Evolutionary conservation across 2,113 vertebrate species (phyloP).

Genomic region (Plecturocebus donacophilus): DNA sequence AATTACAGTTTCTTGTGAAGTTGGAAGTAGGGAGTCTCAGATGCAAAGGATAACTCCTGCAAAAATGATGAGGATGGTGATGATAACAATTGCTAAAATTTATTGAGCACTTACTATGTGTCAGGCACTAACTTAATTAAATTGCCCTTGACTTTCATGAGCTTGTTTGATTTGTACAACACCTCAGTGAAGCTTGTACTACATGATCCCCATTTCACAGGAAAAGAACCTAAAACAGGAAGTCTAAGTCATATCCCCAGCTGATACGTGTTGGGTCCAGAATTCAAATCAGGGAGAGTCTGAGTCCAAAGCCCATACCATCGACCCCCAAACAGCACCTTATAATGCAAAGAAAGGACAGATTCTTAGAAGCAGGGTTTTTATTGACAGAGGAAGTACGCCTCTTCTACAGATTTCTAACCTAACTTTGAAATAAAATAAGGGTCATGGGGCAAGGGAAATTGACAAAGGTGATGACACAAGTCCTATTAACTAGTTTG

Average conservation of each 20-base stretch:
- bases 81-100: neutral
- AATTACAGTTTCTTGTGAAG: neutral
- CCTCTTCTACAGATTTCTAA: slow-evolving; percentile 7
- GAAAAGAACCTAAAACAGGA: neutral
- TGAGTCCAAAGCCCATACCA: neutral
- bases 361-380: neutral
- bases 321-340: neutral
- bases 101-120: neutral
- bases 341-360: neutral
- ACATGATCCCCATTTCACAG: neutral
- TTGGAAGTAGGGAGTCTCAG: neutral
- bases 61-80: neutral
- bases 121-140: neutral
- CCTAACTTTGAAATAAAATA: slow-evolving; percentile 56
- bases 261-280: neutral
- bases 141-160: neutral
- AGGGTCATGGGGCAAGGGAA: slow-evolving; percentile 25
- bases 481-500: slow-evolving; percentile 52
- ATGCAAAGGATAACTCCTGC: neutral
- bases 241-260: neutral
- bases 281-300: slow-evolving; percentile 4
- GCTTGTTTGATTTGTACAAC: neutral
- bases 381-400: neutral
- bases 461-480: slow-evolving; percentile 59
- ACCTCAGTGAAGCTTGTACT: neutral